Base-by-base conservation (phyloP, 2,888 invertebrate genomes). In the Tryphoninae sp. region DNA sequence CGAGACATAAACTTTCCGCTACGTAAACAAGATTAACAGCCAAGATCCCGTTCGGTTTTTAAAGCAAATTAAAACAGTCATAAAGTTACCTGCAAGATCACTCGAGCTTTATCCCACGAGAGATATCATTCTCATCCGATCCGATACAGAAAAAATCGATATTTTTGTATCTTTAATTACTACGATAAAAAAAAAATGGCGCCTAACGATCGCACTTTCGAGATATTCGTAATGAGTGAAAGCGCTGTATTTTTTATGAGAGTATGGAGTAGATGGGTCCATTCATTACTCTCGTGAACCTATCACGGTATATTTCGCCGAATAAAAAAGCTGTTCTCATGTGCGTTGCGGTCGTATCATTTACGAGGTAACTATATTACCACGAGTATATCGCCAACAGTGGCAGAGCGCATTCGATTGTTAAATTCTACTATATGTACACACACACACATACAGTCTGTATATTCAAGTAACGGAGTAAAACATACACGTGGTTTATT, bases 351-450 rank as follows among this genome's bases (percentile, higher is more conserved):
- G 26, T 58, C 55, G 58, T 74, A 64, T 19, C 23, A 55, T 74
- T 65, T 58, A 49, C 65, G 58, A 26, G 6, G 42, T 58, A 64
- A 74, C 53, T 55, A 19, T 65, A 65, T 58, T 65, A 65, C 23
- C 22, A 42, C 55, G 22, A 26, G 58, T 49, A 74, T 45, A 33
- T 33, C 19, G 26, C 11, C 3, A 74, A 65, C 42, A 26, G 42
- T 26, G 45, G 42, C 58, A 58, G 45, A 13, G 65, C 33, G 16
- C 55, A 65, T 40, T 65, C 58, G 74, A 65, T 74, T 49, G 74
- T 65, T 58, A 65, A 74, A 74, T 74, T 58, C 74, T 42, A 65
- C 65, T 16, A 53, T 73, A 62, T 40, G 7, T 6, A 22, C 13
- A 16, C 8, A 49, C 26, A 22, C 3, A 26, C 33, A 33, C 33